phyloP scores from a whole-genome alignment of 1,140 invertebrate species.

The Latrodectus geometricus region DNA sequence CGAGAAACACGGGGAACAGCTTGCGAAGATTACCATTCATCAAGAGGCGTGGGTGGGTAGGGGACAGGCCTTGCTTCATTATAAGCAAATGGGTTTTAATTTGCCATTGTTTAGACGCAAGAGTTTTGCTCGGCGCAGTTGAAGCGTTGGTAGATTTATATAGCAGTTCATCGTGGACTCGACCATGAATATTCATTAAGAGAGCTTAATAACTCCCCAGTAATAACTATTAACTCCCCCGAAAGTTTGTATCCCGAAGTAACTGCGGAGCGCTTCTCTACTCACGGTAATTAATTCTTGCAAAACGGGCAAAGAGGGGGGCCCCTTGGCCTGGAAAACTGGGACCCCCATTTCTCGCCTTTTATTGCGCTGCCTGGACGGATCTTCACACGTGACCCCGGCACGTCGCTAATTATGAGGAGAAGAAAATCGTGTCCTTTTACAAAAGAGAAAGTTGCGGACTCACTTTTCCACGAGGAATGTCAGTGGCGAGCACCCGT shows the following conservation, averaged over 20 bases:
- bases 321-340: conserved; percentile 42
- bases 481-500: neutral
- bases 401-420: conserved; percentile 51
- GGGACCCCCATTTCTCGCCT: conserved; percentile 48
- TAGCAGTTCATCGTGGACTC: conserved; percentile 54
- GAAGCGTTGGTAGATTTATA: conserved; percentile 62
- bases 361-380: conserved; percentile 55
- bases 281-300: conserved; percentile 59
- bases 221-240: conserved; percentile 63
- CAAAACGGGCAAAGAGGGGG: conserved; percentile 10
- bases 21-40: conserved; percentile 62
- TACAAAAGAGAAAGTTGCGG: conserved; percentile 35
- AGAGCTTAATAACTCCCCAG: conserved; percentile 62
- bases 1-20: conserved; percentile 51
- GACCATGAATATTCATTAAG: conserved; percentile 63
- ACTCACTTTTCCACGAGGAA: neutral
- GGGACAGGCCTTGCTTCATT: conserved; percentile 53
- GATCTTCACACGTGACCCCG: conserved; percentile 47
- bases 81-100: conserved; percentile 64
- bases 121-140: conserved; percentile 55
- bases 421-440: conserved; percentile 27
- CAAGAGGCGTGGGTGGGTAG: conserved; percentile 23
- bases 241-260: conserved; percentile 6
- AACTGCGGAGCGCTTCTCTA: neutral
- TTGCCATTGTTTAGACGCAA: conserved; percentile 62